Evolutionary conservation across 2,113 vertebrate species (phyloP), one percentile per base, ranked within the genome.

Genomic region (Cyphomyrus discorhynchus): DNA sequence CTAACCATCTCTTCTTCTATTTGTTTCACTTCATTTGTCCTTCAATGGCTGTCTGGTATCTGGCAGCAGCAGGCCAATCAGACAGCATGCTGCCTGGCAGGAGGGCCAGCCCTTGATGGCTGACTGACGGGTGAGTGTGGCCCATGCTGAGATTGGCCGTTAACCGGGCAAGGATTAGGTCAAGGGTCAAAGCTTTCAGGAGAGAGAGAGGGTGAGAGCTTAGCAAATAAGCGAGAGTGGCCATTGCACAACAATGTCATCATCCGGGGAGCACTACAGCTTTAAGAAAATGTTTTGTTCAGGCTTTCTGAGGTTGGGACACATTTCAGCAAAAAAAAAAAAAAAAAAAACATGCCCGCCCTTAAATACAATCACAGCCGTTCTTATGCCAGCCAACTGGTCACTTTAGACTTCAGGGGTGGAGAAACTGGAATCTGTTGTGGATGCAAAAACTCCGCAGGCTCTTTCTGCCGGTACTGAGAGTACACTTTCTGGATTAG

Each of bases 41-140:
- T 86, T 92, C 89, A 82, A 66, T 92, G 50, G 56, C 77, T 66
- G 87, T 94, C 89, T 93, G 89, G 91, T 91, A 91, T 92, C 90
- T 84, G 62, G 58, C 86, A 84, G 85, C 88, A 8, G 62, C 35
- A 90, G 88, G 90, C 91, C 31, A 42, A 17, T 62, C 88, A 90
- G 92, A 93, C 90, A 92, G 91, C 88, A 35, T 74, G 49, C 56
- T 88, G 87, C 92, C 4, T 92, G 90, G 92, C 93, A 74, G 92
- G 92, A 91, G 89, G 27, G 88, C 42, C 90, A 91, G 91, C 89
- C 90, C 92, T 88, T 92, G 92, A 92, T 90, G 92, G 92, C 91
- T 95, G 94, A 95, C 90, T 96, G 95, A 95, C 94, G 94, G 92
- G 82, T 89, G 90, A 90, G 90, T 88, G 91, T 91, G 88, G 92